Percentiles rank a stretch among this genome's conserved stretches.
These are phyloP conservation scores for Abscondita cerata DNA, from an alignment of 2,888 invertebrate species.

Conservation along the genomic window DNA sequence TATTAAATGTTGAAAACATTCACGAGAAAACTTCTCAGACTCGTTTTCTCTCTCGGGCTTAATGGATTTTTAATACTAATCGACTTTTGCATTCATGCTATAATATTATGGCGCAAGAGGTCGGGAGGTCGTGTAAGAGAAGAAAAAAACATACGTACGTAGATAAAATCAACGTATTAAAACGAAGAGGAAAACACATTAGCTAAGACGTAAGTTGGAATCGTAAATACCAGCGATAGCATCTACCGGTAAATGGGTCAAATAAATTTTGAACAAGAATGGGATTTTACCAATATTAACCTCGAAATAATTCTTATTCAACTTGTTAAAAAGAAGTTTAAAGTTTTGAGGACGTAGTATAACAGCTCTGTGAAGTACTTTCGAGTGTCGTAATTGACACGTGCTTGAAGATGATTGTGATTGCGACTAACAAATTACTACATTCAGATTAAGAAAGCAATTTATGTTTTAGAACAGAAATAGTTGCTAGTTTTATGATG, in stretches of 20 bases:
- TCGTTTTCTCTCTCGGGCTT: slow-evolving; percentile 9
- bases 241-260: slow-evolving; percentile 32
- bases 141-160: not conserved
- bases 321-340: no score
- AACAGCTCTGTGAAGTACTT: no score
- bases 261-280: slow-evolving; percentile 30
- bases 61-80: slow-evolving; percentile 27
- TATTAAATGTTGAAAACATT: slow-evolving; percentile 23
- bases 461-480: no score
- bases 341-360: no score
- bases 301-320: no score
- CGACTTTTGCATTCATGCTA: slow-evolving; percentile 3
- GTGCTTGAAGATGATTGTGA: no score
- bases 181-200: slow-evolving; percentile 29
- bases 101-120: no score
- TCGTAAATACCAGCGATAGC: slow-evolving; percentile 32
- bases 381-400: no score
- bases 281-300: slow-evolving; percentile 5
- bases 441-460: no score
- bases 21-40: not conserved
- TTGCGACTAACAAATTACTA: no score
- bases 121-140: not conserved
- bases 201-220: slow-evolving; percentile 31
- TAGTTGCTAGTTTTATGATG: no score
- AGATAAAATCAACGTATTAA: slow-evolving; percentile 26